A percentile compares a stretch with the other conserved stretches of the same genome.
phyloP scores from a whole-genome alignment of 2,888 invertebrate species.

The Athetis lepigone region DNA sequence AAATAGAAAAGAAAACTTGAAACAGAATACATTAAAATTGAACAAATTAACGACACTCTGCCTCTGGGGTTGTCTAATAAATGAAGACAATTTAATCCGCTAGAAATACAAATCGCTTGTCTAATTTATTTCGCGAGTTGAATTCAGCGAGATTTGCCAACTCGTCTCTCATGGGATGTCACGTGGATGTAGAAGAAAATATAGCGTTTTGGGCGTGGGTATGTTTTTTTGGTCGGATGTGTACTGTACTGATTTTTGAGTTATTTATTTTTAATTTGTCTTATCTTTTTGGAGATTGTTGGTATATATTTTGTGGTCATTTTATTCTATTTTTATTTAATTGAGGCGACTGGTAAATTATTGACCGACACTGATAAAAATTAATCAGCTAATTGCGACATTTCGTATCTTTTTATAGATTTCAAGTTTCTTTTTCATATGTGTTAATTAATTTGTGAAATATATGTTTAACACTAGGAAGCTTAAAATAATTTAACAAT shows the following conservation, averaged over 20 bases:
- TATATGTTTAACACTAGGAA: too few species aligned
- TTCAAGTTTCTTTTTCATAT: too few species aligned
- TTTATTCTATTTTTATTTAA: too few species aligned
- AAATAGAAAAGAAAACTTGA: constrained; percentile 41
- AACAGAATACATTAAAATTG: constrained; percentile 54
- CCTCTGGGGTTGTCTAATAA: constrained; percentile 73
- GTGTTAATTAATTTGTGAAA: too few species aligned
- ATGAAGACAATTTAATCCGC: constrained; percentile 84
- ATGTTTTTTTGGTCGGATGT: neutral
- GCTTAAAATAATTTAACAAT: too few species aligned
- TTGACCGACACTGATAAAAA: too few species aligned
- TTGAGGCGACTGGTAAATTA: too few species aligned
- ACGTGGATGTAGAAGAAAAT: constrained; percentile 60
- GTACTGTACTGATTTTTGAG: neutral
- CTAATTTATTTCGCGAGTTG: constrained; percentile 81
- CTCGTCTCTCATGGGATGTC: constrained; percentile 64
- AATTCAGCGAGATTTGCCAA: constrained; percentile 74
- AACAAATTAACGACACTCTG: constrained; percentile 62
- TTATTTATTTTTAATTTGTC: too few species aligned
- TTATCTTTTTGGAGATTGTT: too few species aligned
- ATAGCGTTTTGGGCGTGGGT: constrained; percentile 12
- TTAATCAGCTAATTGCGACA: too few species aligned
- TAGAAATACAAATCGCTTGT: constrained; percentile 80
- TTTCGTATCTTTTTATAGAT: too few species aligned
- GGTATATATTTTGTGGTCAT: too few species aligned